Percentiles rank a stretch among this genome's conserved stretches.
phyloP scores from a whole-genome alignment of 2,113 vertebrate genomes.

The Rhizomys pruinosus region DNA sequence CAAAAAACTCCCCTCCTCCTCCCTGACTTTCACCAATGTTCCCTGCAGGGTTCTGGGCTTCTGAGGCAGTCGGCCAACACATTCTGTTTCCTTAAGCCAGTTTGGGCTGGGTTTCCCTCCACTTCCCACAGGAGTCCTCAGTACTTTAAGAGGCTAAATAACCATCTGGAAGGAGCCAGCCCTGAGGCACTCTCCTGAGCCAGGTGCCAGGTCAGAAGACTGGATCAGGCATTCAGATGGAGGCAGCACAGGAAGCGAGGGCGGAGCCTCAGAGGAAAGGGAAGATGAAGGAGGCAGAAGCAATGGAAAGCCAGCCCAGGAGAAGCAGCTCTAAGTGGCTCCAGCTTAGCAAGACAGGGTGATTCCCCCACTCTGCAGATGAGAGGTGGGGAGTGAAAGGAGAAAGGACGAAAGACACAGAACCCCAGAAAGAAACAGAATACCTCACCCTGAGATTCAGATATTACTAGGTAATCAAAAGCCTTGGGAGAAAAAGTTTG shows the following conservation, averaged over 20 bases:
- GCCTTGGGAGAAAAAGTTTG: background rate
- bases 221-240: background rate
- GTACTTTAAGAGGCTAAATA: background rate
- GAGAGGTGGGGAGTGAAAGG: too few relatives aligned
- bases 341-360: too few relatives aligned
- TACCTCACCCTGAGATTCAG: background rate
- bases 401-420: background rate
- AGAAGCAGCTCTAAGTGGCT: too few relatives aligned
- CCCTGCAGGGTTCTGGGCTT: slow-evolving; percentile 18
- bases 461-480: slow-evolving; percentile 15
- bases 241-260: too few relatives aligned
- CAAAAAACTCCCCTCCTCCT: too few relatives aligned
- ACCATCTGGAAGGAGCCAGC: background rate
- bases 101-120: background rate
- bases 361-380: too few relatives aligned
- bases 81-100: background rate
- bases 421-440: background rate
- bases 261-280: background rate
- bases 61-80: background rate
- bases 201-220: background rate
- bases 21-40: background rate
- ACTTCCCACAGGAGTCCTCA: background rate
- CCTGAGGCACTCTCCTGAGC: background rate
- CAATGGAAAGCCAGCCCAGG: background rate
- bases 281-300: background rate